These are phyloP conservation scores for Argyrosomus regius DNA, from an alignment of 2,797 vertebrate genomes.

Conservation along the genomic window DNA sequence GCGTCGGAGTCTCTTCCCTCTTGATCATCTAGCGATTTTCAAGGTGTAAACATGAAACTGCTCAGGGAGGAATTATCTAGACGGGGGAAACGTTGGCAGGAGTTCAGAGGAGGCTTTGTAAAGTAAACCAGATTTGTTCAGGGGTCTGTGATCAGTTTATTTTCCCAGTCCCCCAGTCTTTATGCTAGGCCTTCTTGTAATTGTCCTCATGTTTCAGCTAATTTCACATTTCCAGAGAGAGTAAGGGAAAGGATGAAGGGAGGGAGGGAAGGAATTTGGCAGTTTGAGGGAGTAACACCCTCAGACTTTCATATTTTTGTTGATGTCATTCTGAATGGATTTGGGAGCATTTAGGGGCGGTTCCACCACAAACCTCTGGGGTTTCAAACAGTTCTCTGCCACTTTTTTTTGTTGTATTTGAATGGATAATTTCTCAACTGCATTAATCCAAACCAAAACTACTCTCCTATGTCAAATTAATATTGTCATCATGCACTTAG, in stretches of 20 bases:
- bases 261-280: conserved; percentile 66
- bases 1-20: conserved; percentile 59
- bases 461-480: not conserved
- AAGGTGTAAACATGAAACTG: conserved; percentile 84
- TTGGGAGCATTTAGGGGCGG: conserved; percentile 42
- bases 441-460: conserved; percentile 3
- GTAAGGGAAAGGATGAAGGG: conserved; percentile 47
- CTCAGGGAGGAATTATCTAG: conserved; percentile 76
- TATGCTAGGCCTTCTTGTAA: conserved; percentile 78
- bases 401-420: conserved; percentile 21
- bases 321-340: conserved; percentile 66
- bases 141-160: conserved; percentile 82
- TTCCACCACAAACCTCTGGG: conserved; percentile 41
- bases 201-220: conserved; percentile 84
- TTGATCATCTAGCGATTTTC: conserved; percentile 77
- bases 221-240: conserved; percentile 83
- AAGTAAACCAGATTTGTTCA: conserved; percentile 85
- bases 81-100: conserved; percentile 76
- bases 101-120: conserved; percentile 84
- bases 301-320: conserved; percentile 59
- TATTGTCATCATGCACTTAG: not conserved
- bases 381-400: conserved; percentile 33
- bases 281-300: conserved; percentile 60
- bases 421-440: not conserved
- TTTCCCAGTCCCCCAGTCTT: conserved; percentile 78